Conservation (phyloP, 1,140 invertebrate genomes). For the Plectrocnemia conspersa region DNA sequence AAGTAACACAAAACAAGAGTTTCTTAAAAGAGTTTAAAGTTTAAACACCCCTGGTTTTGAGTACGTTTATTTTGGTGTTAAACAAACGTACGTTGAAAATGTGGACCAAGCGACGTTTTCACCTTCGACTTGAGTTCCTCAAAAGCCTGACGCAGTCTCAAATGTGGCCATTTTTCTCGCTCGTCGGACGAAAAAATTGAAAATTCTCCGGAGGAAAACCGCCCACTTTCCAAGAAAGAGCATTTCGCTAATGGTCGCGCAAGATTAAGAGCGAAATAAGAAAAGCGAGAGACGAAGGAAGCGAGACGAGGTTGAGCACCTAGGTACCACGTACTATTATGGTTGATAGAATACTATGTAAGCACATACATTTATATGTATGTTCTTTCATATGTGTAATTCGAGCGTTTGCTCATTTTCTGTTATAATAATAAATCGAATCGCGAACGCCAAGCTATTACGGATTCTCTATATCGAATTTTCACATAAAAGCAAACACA, state of each 20-base stretch:
- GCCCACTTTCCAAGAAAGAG: conserved; percentile 5
- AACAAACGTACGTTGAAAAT: no score
- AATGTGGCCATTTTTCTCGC: conserved; percentile 7
- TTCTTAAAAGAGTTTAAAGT: no score
- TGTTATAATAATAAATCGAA: not conserved
- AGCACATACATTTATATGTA: no score
- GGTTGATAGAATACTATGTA: no score
- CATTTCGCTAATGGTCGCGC: conserved; percentile 17
- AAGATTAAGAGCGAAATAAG: conserved; percentile 14
- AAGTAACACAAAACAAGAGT: no score
- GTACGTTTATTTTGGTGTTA: not conserved
- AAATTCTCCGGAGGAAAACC: conserved; percentile 17
- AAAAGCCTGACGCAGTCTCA: not conserved
- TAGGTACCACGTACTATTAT: no score
- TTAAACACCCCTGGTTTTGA: no score
- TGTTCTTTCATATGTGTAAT: no score
- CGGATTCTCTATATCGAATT: not conserved
- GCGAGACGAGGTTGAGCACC: not conserved
- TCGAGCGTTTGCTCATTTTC: no score
- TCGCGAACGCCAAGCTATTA: not conserved
- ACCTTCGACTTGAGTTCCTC: not conserved
- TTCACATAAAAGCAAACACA: not conserved
- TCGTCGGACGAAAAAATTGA: conserved; percentile 15
- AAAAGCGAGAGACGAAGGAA: not conserved
- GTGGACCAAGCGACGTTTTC: not conserved